Percentiles rank a stretch among this genome's conserved stretches.
phyloP scores from a whole-genome alignment of 2,113 vertebrate species.

The Quiscalus mexicanus region DNA sequence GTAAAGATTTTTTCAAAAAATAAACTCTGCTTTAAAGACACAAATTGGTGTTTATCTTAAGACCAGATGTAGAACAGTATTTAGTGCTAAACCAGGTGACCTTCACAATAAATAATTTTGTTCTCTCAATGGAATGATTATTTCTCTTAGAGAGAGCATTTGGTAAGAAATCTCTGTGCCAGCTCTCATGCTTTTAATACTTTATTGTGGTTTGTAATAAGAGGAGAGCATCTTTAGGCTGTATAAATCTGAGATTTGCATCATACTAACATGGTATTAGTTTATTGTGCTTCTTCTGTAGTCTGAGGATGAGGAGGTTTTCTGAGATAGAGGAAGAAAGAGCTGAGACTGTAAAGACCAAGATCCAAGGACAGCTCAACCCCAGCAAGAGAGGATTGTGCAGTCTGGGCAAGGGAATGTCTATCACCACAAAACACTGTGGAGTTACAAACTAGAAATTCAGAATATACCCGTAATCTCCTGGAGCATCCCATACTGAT shows the following conservation, averaged over 20 bases:
- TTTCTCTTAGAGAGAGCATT: background rate
- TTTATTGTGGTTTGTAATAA: rapidly evolving
- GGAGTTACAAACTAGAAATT: background rate
- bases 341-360: background rate
- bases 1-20: background rate
- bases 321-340: background rate
- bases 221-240: background rate
- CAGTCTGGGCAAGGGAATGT: background rate
- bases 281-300: background rate
- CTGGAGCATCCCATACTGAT: background rate
- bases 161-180: background rate
- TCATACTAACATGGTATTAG: rapidly evolving
- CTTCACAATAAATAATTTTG: background rate
- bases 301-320: background rate
- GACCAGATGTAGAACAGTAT: background rate
- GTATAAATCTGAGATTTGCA: background rate
- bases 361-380: background rate
- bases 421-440: background rate
- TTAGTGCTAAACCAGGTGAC: background rate
- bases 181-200: background rate
- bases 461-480: background rate
- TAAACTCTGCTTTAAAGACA: background rate
- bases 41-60: background rate
- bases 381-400: background rate
- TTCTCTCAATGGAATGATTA: background rate